Evolutionary conservation across 2,888 invertebrate genomes (phyloP).

Genomic region (Celastrina argiolus): DNA sequence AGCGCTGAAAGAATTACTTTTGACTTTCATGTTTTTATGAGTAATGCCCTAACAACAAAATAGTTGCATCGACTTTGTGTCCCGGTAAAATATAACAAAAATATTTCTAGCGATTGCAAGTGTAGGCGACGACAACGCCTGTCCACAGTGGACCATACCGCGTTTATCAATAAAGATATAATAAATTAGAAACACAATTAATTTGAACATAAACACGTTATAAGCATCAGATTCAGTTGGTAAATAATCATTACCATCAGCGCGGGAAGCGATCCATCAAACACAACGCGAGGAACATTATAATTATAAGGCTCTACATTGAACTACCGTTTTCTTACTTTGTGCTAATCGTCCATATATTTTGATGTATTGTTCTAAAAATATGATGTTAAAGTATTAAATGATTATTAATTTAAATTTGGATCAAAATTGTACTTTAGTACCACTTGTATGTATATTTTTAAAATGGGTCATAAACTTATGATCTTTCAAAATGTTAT

Average conservation of each 20-base stretch:
- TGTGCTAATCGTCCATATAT: neutral
- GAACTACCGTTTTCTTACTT: conserved; percentile 8
- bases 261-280: conserved; percentile 58
- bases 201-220: conserved; percentile 11
- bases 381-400: too few relatives aligned
- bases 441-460: neutral
- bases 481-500: too few relatives aligned
- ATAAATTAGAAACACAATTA: conserved; percentile 12
- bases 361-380: neutral
- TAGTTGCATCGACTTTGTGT: too few relatives aligned
- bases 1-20: too few relatives aligned
- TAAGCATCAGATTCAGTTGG: conserved; percentile 11
- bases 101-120: neutral
- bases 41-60: too few relatives aligned
- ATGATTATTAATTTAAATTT: too few relatives aligned
- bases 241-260: conserved; percentile 23
- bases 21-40: too few relatives aligned
- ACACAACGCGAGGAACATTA: conserved; percentile 54
- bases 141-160: neutral
- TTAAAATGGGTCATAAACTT: too few relatives aligned
- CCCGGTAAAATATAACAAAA: too few relatives aligned
- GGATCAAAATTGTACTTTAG: too few relatives aligned
- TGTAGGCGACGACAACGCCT: neutral
- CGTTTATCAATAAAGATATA: neutral
- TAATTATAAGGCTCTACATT: conserved; percentile 30